Percentiles rank a stretch among this genome's conserved stretches.
phyloP scores from a whole-genome alignment of 2,797 vertebrate species.

The Sebastes cheni region DNA sequence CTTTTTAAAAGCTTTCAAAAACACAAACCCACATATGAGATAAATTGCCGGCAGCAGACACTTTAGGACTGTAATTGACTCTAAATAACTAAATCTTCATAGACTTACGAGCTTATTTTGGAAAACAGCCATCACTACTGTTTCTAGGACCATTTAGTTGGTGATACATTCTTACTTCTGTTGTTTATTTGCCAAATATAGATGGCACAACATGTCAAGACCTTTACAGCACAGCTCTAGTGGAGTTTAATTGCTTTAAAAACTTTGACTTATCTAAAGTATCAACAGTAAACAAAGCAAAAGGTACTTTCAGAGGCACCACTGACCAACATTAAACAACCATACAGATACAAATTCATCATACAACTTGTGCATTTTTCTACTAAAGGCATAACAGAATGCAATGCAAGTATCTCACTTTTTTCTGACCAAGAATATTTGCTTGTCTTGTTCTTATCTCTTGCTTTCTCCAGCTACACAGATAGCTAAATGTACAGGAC shows the following conservation, averaged over 20 bases:
- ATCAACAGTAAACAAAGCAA: neutral
- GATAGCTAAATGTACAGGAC: neutral
- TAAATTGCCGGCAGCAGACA: neutral
- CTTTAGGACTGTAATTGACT: neutral
- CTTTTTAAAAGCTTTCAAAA: neutral
- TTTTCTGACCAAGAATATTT: neutral
- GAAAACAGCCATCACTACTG: neutral
- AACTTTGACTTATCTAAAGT: neutral
- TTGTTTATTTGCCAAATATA: slow-evolving; percentile 7
- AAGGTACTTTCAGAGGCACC: neutral
- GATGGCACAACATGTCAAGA: neutral
- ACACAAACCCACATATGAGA: neutral
- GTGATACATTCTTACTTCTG: neutral
- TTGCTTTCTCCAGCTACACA: neutral
- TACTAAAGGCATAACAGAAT: neutral
- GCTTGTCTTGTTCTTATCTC: neutral
- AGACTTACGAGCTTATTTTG: neutral
- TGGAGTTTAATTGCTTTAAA: neutral
- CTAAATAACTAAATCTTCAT: neutral
- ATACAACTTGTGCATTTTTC: neutral
- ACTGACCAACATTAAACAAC: neutral
- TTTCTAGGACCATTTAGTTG: neutral
- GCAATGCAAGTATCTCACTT: neutral
- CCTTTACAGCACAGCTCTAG: neutral
- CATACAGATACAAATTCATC: neutral